Conservation (phyloP, 2,888 invertebrate species). For the Alsophila aescularia region DNA sequence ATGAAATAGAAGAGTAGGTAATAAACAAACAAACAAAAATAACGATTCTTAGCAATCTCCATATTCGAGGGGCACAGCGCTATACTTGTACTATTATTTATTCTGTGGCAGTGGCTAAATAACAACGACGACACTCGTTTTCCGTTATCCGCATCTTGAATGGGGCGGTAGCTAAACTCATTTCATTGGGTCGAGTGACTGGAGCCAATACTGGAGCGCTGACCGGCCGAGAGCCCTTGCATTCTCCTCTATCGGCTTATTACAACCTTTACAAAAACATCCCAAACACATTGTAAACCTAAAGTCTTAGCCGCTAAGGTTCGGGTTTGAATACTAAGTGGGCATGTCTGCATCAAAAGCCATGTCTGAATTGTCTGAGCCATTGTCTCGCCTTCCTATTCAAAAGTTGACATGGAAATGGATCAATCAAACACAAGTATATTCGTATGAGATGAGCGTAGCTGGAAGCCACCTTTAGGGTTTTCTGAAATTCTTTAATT, state of each 20-base stretch:
- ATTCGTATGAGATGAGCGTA: not conserved
- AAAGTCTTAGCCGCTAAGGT: conserved; percentile 30
- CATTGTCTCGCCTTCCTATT: conserved; percentile 61
- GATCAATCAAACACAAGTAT: conserved; percentile 38
- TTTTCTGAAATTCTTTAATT: too few species aligned
- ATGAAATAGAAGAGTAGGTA: too few species aligned
- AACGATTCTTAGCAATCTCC: too few species aligned
- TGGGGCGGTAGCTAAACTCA: conserved; percentile 36
- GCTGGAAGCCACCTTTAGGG: not conserved
- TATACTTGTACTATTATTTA: too few species aligned
- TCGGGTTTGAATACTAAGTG: conserved; percentile 19
- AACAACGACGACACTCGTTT: conserved; percentile 1
- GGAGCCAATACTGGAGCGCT: conserved; percentile 52
- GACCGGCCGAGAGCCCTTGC: conserved; percentile 65
- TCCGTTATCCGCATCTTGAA: conserved; percentile 24
- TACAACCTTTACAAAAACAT: conserved; percentile 50
- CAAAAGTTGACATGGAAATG: conserved; percentile 52
- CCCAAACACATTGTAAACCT: conserved; percentile 44
- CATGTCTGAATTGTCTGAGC: conserved; percentile 58
- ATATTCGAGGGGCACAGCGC: too few species aligned
- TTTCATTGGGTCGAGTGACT: conserved; percentile 73
- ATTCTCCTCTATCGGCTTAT: conserved; percentile 60
- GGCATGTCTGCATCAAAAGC: conserved; percentile 44
- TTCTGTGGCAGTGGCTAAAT: not conserved
- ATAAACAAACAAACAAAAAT: too few species aligned